phyloP scores from a whole-genome alignment of 2,113 vertebrate species.

The Austrofundulus limnaeus region DNA sequence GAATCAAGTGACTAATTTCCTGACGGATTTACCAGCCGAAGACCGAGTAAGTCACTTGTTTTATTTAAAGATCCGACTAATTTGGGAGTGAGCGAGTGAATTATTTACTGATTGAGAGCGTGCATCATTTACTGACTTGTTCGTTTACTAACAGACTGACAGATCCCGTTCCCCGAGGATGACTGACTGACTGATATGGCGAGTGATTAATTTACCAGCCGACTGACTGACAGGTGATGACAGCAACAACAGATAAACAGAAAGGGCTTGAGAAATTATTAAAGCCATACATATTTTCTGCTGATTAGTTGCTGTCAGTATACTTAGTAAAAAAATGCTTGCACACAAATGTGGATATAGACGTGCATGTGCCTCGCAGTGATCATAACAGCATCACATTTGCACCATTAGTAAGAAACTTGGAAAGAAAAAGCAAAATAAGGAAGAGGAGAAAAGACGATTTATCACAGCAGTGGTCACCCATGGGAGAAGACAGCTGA shows the following conservation, averaged over 20 bases:
- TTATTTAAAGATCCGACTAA: constrained; percentile 53
- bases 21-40: constrained; percentile 44
- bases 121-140: constrained; percentile 50
- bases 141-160: constrained; percentile 47
- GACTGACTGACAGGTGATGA: constrained; percentile 32
- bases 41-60: constrained; percentile 25
- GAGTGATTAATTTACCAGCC: constrained; percentile 44
- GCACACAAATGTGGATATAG: neutral
- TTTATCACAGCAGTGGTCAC: constrained; percentile 4
- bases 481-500: constrained; percentile 7
- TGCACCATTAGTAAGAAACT: neutral
- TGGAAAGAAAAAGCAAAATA: constrained; percentile 12
- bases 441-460: neutral
- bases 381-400: constrained; percentile 21
- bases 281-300: constrained; percentile 21
- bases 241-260: constrained; percentile 17
- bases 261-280: neutral
- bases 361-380: constrained; percentile 11
- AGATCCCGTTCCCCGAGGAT: constrained; percentile 50
- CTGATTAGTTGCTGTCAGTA: constrained; percentile 39
- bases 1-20: constrained; percentile 47
- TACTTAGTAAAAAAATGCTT: constrained; percentile 32
- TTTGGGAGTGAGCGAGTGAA: constrained; percentile 52
- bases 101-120: constrained; percentile 50
- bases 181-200: constrained; percentile 47